Percentiles rank a stretch among this genome's conserved stretches.
Evolutionary conservation across 2,888 invertebrate genomes (phyloP).

Genomic region (Linnaemya tessellans): DNA sequence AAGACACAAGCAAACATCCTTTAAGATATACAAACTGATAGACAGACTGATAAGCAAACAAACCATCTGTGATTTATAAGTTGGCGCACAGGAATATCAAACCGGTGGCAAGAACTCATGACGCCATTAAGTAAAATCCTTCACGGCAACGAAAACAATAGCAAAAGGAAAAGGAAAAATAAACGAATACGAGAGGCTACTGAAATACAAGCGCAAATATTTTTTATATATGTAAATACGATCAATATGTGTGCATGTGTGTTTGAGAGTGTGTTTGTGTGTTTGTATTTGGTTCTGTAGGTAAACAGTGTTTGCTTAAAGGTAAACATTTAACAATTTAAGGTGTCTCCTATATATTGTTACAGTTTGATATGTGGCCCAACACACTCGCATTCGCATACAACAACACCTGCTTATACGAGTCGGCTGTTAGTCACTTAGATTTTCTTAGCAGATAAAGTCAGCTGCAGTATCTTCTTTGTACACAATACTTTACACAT

Average conservation of each 20-base stretch:
- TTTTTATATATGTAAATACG: background rate
- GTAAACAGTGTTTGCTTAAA: constrained; percentile 23
- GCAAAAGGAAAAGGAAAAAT: background rate
- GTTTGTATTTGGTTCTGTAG: background rate
- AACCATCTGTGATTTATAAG: constrained; percentile 44
- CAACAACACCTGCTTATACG: background rate
- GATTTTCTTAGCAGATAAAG: constrained; percentile 10
- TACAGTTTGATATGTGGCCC: constrained; percentile 16
- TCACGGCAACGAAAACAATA: constrained; percentile 20
- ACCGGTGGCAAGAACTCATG: constrained; percentile 17
- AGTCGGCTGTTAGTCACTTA: background rate
- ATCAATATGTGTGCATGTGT: background rate
- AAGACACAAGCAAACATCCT: background rate
- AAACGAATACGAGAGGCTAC: background rate
- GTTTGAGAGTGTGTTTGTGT: background rate
- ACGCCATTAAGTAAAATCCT: constrained; percentile 39
- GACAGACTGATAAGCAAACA: constrained; percentile 15
- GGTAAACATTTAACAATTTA: constrained; percentile 17
- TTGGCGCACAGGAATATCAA: constrained; percentile 8
- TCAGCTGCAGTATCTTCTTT: background rate
- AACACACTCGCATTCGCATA: background rate
- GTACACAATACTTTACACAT: constrained; percentile 14
- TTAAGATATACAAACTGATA: background rate
- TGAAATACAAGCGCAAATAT: background rate
- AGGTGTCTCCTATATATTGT: background rate